Evolutionary conservation across 2,888 invertebrate species (phyloP).

Genomic region (Thera obeliscata): DNA sequence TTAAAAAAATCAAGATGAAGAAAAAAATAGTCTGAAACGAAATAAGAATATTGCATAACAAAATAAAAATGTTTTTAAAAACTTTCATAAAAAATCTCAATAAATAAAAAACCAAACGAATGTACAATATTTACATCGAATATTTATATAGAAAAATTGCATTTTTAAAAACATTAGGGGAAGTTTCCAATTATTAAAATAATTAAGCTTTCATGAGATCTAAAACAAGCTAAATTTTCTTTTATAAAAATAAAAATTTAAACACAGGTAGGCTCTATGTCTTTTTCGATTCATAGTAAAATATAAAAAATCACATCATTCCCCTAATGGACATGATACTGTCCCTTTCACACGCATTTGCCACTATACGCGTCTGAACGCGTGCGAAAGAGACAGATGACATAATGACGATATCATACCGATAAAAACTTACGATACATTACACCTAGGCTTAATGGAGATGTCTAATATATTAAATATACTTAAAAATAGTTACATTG

Average conservation of each 20-base stretch:
- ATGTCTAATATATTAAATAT: slow-evolving; percentile 82
- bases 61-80: slow-evolving; percentile 71
- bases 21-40: slow-evolving; percentile 50
- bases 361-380: slow-evolving; percentile 14
- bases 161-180: slow-evolving; percentile 65
- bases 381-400: slow-evolving; percentile 59
- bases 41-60: slow-evolving; percentile 68
- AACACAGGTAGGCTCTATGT: slow-evolving; percentile 75
- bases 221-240: slow-evolving; percentile 63
- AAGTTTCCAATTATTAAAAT: slow-evolving; percentile 48
- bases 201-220: slow-evolving; percentile 62
- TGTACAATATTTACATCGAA: slow-evolving; percentile 83
- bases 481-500: slow-evolving; percentile 75
- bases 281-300: slow-evolving; percentile 82
- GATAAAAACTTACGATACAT: slow-evolving; percentile 81
- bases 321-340: slow-evolving; percentile 79
- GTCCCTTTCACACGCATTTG: slow-evolving; percentile 30
- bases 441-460: slow-evolving; percentile 75
- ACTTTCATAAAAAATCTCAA: slow-evolving; percentile 73
- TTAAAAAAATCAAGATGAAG: slow-evolving; percentile 51
- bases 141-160: slow-evolving; percentile 74
- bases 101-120: slow-evolving; percentile 70
- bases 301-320: slow-evolving; percentile 81
- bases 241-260: slow-evolving; percentile 65
- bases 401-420: slow-evolving; percentile 70